Evolutionary conservation across 2,888 invertebrate genomes (phyloP), one percentile per base, ranked within the genome.

Genomic region (Coleophora deauratella): DNA sequence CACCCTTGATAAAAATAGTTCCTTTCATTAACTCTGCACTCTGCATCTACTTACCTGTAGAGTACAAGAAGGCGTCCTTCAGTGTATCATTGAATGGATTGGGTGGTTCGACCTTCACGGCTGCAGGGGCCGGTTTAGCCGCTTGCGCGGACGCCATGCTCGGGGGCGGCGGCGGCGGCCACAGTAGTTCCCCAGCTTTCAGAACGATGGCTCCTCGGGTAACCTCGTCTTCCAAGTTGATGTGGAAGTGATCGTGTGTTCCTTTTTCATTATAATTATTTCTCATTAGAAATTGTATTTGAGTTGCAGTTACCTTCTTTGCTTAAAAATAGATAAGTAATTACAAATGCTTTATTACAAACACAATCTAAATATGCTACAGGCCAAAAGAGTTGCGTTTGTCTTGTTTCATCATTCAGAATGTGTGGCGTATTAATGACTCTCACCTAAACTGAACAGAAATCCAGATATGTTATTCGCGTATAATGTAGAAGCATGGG

Each of bases 391-490:
- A n/a, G n/a, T n/a, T n/a, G n/a, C n/a, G n/a, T n/a, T n/a, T n/a
- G n/a, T n/a, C n/a, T n/a, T n/a, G n/a, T n/a, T n/a, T n/a, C n/a
- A n/a, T n/a, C n/a, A n/a, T n/a, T n/a, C n/a, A n/a, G n/a, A n/a
- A n/a, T n/a, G n/a, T n/a, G n/a, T n/a, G n/a, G n/a, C n/a, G n/a
- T n/a, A n/a, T 21, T 21, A 21, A 3, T 21, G 6, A 21, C 6
- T 21, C 21, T 72, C 72, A 90, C 94, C 94, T 50, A 96, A 89
- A 38, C 94, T 93, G 1, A 96, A 77, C 8, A 96, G 77, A 55
- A 96, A 91, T 63, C 96, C 96, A 12, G 94, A 93, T 52, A 96
- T 94, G 66, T 96, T 96, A 72, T 96, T 96, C n/a, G 93, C 94
- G 66, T 95, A 96, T 14, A 96, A 84, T 0, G 94, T 94, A 27